Base-by-base conservation (phyloP, 1,140 invertebrate genomes). In the Cyclina sinensis region DNA sequence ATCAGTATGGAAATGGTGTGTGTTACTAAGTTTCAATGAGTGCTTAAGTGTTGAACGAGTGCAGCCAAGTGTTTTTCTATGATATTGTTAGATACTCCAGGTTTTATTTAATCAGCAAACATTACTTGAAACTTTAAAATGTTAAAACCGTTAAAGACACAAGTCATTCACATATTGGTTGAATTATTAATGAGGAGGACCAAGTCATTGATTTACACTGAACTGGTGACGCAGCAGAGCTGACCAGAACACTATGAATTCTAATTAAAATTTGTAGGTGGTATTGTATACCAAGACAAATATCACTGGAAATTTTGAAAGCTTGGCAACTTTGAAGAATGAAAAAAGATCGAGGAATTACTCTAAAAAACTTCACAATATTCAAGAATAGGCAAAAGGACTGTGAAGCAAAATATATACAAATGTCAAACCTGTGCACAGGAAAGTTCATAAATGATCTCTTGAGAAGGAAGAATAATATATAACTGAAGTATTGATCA, bases 21-120 rank as follows among this genome's bases (percentile, higher is more conserved):
- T n/a, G 51, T 21, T 21, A 14, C n/a, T 57, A 14, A 11, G 18
- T 57, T 57, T 14, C n/a, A 14, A 21, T 3, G 21, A 21, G 14
- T 57, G 5, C n/a, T 57, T 57, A 57, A 14, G 51, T 57, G n/a
- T 18, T 57, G 51, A 57, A 57, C 14, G 16, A 3, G 9, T 9
- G 4, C 51, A 3, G 51, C 51, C 27, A 18, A 30, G 32, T 65
- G 24, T 65, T 65, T 65, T 65, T 65, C 59, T 65, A 14, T 65
- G 32, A 11, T 35, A n/a, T 32, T 65, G 59, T 35, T 30, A 65
- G 59, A 32, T 65, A 65, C 59, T 30, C n/a, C 14, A n/a, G 5
- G 59, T 65, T n/a, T 14, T 65, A 65, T 65, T 65, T 65, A n/a
- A 30, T 18, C 18, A 30, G 59, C 24, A 65, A 65, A 65, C 59